Conservation (phyloP, 2,797 vertebrate species). For the Sebastes kiyomatsui region DNA sequence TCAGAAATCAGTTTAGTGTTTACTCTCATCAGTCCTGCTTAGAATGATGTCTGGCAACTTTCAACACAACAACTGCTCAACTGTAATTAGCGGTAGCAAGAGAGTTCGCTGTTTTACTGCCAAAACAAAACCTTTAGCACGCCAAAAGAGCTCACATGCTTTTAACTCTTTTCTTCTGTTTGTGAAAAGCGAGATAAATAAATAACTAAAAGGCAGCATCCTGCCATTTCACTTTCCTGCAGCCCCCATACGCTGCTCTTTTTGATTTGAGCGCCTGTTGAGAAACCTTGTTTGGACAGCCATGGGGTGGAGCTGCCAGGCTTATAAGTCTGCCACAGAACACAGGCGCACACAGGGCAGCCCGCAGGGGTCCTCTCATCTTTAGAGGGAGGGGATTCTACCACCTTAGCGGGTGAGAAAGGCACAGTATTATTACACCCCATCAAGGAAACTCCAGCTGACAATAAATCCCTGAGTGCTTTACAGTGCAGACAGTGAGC, state of each 20-base stretch:
- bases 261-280: conserved; percentile 89
- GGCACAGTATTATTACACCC: conserved; percentile 85
- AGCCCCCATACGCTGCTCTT: conserved; percentile 82
- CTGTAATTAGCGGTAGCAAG: conserved; percentile 67
- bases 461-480: conserved; percentile 86
- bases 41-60: conserved; percentile 57
- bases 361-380: conserved; percentile 85
- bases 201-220: conserved; percentile 80
- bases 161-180: conserved; percentile 72
- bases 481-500: conserved; percentile 81
- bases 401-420: conserved; percentile 83
- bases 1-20: conserved; percentile 64
- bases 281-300: conserved; percentile 92
- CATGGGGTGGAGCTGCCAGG: conserved; percentile 86
- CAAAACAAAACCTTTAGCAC: conserved; percentile 34
- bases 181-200: conserved; percentile 75
- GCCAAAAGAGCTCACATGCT: conserved; percentile 51
- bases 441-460: conserved; percentile 86
- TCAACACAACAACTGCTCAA: conserved; percentile 49
- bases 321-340: conserved; percentile 88
- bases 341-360: conserved; percentile 83
- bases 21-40: conserved; percentile 56
- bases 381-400: conserved; percentile 81
- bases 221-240: conserved; percentile 81
- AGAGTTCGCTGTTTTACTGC: conserved; percentile 41